Evolutionary conservation across 2,797 vertebrate species (phyloP).

Genomic region (Nyctibius grandis): DNA sequence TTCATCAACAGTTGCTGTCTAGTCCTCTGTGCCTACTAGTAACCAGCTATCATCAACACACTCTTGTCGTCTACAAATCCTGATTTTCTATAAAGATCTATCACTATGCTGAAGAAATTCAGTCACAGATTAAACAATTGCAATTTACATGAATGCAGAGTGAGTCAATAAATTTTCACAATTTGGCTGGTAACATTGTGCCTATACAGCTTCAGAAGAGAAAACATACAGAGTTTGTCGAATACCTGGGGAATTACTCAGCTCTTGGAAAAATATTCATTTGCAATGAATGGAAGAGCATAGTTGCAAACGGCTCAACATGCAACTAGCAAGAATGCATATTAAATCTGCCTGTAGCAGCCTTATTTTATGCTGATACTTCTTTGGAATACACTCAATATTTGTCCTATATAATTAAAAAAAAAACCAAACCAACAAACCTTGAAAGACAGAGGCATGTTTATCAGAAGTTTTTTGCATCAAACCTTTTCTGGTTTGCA

Average conservation of each 20-base stretch:
- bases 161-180: background rate
- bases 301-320: background rate
- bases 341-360: background rate
- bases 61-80: background rate
- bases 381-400: background rate
- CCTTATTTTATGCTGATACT: background rate
- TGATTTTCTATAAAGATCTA: background rate
- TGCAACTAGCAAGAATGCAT: background rate
- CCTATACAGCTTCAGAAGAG: background rate
- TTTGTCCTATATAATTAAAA: background rate
- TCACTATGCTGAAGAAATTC: background rate
- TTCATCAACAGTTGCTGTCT: background rate
- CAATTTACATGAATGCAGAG: background rate
- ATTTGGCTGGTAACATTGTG: background rate
- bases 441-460: background rate
- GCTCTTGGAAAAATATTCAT: background rate
- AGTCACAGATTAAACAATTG: background rate
- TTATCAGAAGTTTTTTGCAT: background rate
- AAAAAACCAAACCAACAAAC: background rate
- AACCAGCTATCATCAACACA: background rate
- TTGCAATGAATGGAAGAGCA: background rate
- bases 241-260: conserved; percentile 7
- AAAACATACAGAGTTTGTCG: background rate
- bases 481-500: background rate
- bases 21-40: background rate